phyloP scores from a whole-genome alignment of 2,888 invertebrate genomes.

The Sicus ferrugineus region DNA sequence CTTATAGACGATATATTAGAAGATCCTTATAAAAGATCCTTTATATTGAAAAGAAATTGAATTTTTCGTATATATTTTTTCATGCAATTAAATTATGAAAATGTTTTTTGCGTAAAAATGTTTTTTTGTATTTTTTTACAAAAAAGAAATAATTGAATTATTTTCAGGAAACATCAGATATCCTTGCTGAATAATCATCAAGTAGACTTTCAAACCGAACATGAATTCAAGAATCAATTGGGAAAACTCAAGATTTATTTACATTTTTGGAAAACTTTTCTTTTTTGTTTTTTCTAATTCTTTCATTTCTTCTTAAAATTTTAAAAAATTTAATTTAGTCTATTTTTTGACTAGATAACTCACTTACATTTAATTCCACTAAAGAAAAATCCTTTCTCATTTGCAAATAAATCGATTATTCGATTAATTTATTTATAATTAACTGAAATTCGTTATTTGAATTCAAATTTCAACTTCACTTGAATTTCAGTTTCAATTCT shows the following conservation, averaged over 20 bases:
- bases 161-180: not conserved
- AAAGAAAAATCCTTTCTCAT: not conserved
- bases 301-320: not conserved
- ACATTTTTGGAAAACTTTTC: not conserved
- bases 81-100: too few relatives aligned
- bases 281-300: not conserved
- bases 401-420: not conserved
- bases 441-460: not conserved
- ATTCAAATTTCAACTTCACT: not conserved
- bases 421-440: not conserved
- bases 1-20: not conserved
- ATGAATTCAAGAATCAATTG: too few relatives aligned
- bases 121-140: not conserved
- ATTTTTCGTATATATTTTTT: too few relatives aligned
- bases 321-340: not conserved
- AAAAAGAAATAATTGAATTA: not conserved
- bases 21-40: too few relatives aligned
- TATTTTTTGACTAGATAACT: not conserved
- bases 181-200: not conserved
- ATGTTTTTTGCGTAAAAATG: too few relatives aligned
- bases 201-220: not conserved
- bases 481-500: not conserved
- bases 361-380: not conserved
- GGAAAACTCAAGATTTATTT: not conserved
- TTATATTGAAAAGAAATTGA: not conserved